Conservation (phyloP, 2,797 vertebrate genomes). For the Caiman crocodilus region DNA sequence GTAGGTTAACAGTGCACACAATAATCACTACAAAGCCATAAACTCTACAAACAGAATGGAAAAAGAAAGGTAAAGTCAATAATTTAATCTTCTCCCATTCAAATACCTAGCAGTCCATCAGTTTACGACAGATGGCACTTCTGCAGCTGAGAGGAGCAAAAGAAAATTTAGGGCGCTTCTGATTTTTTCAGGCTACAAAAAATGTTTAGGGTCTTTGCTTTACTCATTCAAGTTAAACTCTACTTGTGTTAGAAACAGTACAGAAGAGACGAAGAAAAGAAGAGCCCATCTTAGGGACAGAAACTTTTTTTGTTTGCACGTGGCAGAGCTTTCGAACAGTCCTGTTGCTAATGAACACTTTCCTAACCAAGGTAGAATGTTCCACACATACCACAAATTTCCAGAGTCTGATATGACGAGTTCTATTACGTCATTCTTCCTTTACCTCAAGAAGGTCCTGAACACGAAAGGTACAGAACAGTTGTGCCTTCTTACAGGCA, state of each 20-base stretch:
- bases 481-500: neutral
- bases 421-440: neutral
- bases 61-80: neutral
- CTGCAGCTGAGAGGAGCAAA: neutral
- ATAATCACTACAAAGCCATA: neutral
- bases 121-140: neutral
- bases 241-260: neutral
- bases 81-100: neutral
- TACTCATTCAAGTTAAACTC: neutral
- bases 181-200: neutral
- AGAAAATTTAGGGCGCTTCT: neutral
- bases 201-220: neutral
- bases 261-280: neutral
- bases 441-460: neutral
- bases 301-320: neutral
- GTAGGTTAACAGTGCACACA: neutral
- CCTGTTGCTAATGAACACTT: neutral
- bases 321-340: neutral
- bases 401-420: neutral
- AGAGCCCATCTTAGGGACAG: neutral
- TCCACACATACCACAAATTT: neutral
- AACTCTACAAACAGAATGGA: neutral
- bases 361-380: neutral
- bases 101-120: neutral
- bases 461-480: neutral